Conservation (phyloP, 1,140 invertebrate species). For the Drusus annulatus region DNA sequence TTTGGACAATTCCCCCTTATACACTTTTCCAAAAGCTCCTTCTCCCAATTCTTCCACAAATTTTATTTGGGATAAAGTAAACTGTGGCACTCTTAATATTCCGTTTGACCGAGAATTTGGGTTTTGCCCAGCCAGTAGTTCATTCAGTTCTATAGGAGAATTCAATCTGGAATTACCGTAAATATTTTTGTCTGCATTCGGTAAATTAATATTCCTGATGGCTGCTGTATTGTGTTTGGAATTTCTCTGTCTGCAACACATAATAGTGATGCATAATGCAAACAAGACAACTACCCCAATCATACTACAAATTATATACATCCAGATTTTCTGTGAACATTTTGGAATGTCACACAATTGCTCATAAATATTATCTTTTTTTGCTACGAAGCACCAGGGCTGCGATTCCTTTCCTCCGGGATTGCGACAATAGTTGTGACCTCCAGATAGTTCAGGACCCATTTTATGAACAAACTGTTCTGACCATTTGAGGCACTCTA, state of each 20-base stretch:
- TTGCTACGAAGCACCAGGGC: slow-evolving; percentile 94
- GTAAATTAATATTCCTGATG: slow-evolving; percentile 77
- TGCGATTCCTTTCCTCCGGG: slow-evolving; percentile 83
- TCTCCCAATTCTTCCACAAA: slow-evolving; percentile 96
- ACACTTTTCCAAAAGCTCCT: slow-evolving; percentile 96
- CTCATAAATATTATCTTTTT: slow-evolving; percentile 75
- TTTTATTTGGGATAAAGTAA: slow-evolving; percentile 83
- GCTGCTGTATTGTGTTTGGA: slow-evolving; percentile 73
- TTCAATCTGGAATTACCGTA: slow-evolving; percentile 79
- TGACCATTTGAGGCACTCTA: slow-evolving; percentile 88
- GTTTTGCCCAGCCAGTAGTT: slow-evolving; percentile 76
- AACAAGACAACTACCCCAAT: slow-evolving; percentile 63
- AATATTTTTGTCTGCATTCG: slow-evolving; percentile 84
- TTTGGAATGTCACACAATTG: slow-evolving; percentile 89
- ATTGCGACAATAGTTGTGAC: slow-evolving; percentile 94
- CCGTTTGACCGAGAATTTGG: slow-evolving; percentile 72
- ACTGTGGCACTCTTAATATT: slow-evolving; percentile 79
- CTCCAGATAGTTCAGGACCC: slow-evolving; percentile 85
- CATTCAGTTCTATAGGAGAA: slow-evolving; percentile 84
- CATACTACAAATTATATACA: slow-evolving; percentile 73
- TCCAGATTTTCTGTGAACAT: slow-evolving; percentile 81
- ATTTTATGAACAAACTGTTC: slow-evolving; percentile 82
- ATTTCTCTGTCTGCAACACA: slow-evolving; percentile 70
- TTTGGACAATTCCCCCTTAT: slow-evolving; percentile 90
- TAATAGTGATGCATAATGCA: slow-evolving; percentile 65